Base-by-base conservation (phyloP, 2,113 vertebrate species). In the Macheiramphus alcinus region DNA sequence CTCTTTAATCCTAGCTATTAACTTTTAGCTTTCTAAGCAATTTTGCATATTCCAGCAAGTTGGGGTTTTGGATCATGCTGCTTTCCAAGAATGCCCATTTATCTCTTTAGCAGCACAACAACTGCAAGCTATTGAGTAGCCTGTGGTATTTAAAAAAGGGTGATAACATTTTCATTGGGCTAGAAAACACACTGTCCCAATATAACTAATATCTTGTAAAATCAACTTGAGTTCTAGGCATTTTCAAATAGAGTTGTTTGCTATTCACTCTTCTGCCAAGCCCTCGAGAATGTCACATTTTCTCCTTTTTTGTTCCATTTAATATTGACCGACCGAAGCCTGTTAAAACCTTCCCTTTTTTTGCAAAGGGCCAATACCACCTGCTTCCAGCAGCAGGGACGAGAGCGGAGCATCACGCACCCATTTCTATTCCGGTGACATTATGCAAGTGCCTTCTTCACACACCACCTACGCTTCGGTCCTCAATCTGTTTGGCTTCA, bases 251-350 rank as follows among this genome's bases (percentile, higher is more conserved):
- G 43, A 65, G 22, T 4, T 47, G 6, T 32, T 52, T 65, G 48
- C 59, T 85, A 36, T 20, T 36, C 61, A 42, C 1, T 22, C n/a
- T 65, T 36, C 82, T 53, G 53, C 74, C 53, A 45, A 86, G 67
- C 53, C 48, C 34, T 55, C 0, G 0, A 79, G 29, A 82, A 29
- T 9, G 19, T 45, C 38, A 25, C 5, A 4, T 40, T 73, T 73
- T 22, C 23, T 45, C 47, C 0, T 36, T 67, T 75, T 59, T 16
- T 3, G 1, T 68, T 65, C 56, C 17, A 12, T 56, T 62, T 31
- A 6, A 0, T 3, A 16, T 0, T 5, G 40, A 42, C 11, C 25
- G 32, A 71, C 8, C 4, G 1, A 88, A 92, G 5, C 59, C 58
- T 56, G 16, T 5, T n/a, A 34, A 71, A 87, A 10, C 11, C 36